A percentile compares a stretch with the other conserved stretches of the same genome.
phyloP scores from a whole-genome alignment of 2,113 vertebrate genomes.

The Phylloscopus trochiloides region DNA sequence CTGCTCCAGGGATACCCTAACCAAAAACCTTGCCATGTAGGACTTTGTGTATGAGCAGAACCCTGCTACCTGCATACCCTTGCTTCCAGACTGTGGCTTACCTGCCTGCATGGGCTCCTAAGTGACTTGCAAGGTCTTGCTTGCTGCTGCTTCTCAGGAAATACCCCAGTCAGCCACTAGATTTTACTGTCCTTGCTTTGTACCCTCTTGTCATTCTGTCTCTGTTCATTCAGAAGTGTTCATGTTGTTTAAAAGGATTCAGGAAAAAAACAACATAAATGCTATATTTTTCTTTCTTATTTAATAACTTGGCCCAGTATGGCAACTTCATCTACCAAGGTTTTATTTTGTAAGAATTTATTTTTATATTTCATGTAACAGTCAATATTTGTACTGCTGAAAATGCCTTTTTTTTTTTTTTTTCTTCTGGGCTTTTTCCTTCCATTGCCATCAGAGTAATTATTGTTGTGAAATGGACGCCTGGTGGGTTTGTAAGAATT shows the following conservation, averaged over 20 bases:
- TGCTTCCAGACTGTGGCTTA: background rate
- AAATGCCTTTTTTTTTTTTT: background rate
- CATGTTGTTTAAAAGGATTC: slow-evolving; percentile 9
- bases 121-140: background rate
- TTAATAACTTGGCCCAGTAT: slow-evolving; percentile 38
- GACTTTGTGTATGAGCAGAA: background rate
- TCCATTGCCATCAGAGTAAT: slow-evolving; percentile 18
- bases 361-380: slow-evolving; percentile 70
- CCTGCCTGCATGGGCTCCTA: background rate
- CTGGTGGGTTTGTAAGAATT: background rate
- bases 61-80: background rate
- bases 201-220: background rate
- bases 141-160: slow-evolving; percentile 39
- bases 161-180: background rate
- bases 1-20: background rate
- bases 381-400: slow-evolving; percentile 47
- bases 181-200: slow-evolving; percentile 56
- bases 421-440: background rate
- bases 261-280: background rate
- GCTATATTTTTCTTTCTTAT: background rate
- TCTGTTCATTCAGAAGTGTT: slow-evolving; percentile 26
- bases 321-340: slow-evolving; percentile 24
- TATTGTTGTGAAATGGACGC: slow-evolving; percentile 12
- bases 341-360: slow-evolving; percentile 70
- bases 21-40: background rate